phyloP scores from a whole-genome alignment of 2,113 vertebrate genomes.

The Siniperca knerii region DNA sequence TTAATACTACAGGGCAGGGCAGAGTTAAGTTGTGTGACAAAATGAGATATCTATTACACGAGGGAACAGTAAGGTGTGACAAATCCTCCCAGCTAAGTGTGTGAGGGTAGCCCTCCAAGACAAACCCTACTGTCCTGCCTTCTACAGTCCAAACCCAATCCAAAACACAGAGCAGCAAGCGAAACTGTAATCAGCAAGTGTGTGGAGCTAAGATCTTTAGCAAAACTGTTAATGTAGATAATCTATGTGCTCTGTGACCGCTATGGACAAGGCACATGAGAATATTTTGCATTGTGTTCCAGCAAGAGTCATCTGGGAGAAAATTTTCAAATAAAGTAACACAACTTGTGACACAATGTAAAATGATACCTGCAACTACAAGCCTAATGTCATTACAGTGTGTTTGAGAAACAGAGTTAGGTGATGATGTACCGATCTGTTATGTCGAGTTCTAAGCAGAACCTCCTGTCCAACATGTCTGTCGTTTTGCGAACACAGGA shows the following conservation, averaged over 20 bases:
- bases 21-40: conserved; percentile 54
- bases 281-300: conserved; percentile 3
- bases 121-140: conserved; percentile 20
- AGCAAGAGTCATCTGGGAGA: neutral
- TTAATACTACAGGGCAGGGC: conserved; percentile 61
- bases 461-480: conserved; percentile 92
- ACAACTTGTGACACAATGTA: neutral
- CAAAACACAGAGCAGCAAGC: conserved; percentile 9
- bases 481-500: conserved; percentile 91
- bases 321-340: neutral
- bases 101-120: conserved; percentile 25
- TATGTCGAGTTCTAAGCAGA: conserved; percentile 96
- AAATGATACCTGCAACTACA: neutral
- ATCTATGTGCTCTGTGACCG: neutral
- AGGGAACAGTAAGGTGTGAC: conserved; percentile 40
- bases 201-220: conserved; percentile 2
- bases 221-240: neutral
- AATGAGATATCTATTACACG: conserved; percentile 56
- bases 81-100: conserved; percentile 38
- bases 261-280: neutral
- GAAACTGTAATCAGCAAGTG: neutral
- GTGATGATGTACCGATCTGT: conserved; percentile 88
- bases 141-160: neutral
- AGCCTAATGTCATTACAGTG: neutral
- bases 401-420: conserved; percentile 3